phyloP scores from a whole-genome alignment of 2,113 vertebrate genomes.

The Fregata magnificens region DNA sequence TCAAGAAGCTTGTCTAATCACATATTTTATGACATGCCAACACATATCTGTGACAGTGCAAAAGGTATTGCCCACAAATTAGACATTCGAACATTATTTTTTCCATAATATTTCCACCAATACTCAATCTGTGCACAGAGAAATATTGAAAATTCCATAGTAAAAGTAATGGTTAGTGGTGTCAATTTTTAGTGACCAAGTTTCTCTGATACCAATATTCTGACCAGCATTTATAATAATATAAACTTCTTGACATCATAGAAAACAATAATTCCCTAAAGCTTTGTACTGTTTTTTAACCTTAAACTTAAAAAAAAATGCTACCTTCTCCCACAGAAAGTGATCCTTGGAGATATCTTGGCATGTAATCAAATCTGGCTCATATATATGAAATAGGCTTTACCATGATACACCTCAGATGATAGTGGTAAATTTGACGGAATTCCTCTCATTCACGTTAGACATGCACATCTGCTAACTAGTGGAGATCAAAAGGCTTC shows the following conservation, averaged over 20 bases:
- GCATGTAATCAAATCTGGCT: background rate
- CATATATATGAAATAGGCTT: background rate
- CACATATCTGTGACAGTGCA: accelerated
- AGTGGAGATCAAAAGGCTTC: background rate
- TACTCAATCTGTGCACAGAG: background rate
- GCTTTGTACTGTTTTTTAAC: background rate
- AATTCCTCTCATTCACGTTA: background rate
- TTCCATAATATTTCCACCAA: background rate
- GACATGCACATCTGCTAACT: background rate
- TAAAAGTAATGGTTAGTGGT: background rate
- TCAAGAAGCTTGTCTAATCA: background rate
- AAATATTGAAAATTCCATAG: background rate
- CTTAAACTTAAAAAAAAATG: background rate
- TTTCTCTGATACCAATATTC: background rate
- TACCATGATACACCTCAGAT: background rate
- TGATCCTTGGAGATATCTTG: background rate
- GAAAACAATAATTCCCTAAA: background rate
- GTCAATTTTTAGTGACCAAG: background rate
- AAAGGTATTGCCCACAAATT: background rate
- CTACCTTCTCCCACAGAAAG: background rate
- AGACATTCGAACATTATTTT: background rate
- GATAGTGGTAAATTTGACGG: background rate
- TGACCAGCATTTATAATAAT: background rate
- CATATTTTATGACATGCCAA: background rate
- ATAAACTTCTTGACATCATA: background rate